These are phyloP conservation scores for Fopius arisanus DNA, from an alignment of 1,140 invertebrate species.

Conservation along the genomic window DNA sequence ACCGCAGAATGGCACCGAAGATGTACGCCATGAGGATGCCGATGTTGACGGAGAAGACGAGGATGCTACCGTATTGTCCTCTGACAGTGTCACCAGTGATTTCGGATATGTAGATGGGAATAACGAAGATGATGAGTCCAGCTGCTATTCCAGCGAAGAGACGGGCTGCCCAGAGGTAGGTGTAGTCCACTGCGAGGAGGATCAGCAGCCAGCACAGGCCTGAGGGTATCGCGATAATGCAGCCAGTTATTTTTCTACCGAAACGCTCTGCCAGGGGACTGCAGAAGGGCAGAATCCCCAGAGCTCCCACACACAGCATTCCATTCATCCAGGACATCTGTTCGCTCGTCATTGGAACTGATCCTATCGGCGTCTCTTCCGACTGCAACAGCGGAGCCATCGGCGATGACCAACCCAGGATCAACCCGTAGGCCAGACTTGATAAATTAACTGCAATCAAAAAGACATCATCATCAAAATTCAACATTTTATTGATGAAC, in stretches of 20 bases:
- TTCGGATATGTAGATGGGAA: constrained; percentile 70
- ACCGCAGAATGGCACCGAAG: constrained; percentile 66
- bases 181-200: constrained; percentile 47
- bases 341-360: constrained; percentile 56
- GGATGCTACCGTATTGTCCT: constrained; percentile 66
- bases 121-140: constrained; percentile 62
- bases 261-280: constrained; percentile 51
- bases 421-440: constrained; percentile 62
- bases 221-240: constrained; percentile 44
- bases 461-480: not conserved
- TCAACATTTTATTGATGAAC: not conserved
- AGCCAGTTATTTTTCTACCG: constrained; percentile 57
- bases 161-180: constrained; percentile 49
- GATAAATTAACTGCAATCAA: constrained; percentile 63
- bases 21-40: constrained; percentile 69
- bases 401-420: constrained; percentile 67
- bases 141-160: constrained; percentile 62
- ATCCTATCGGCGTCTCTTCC: constrained; percentile 52
- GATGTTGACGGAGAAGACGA: constrained; percentile 64
- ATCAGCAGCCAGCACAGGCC: constrained; percentile 54
- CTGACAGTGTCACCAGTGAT: constrained; percentile 66
- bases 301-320: constrained; percentile 52
- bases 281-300: constrained; percentile 46
- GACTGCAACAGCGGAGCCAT: constrained; percentile 60
- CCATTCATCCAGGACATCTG: constrained; percentile 63